phyloP scores from a whole-genome alignment of 1,140 invertebrate genomes.

The Drosophila seguyi region DNA sequence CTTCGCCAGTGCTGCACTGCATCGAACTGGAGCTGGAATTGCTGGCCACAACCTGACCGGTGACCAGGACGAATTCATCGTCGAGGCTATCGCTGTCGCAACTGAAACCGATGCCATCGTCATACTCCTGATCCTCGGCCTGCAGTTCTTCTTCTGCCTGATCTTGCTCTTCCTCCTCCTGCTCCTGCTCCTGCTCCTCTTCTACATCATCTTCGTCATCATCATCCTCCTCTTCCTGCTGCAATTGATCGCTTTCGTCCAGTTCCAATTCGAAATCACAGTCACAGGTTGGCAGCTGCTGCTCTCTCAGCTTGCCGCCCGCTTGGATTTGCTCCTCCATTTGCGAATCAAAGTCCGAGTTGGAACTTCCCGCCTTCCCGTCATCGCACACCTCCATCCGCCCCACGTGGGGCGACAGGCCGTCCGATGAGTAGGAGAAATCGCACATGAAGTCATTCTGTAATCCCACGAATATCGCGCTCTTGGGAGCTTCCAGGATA shows the following conservation, averaged over 20 bases:
- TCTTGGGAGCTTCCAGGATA: slow-evolving; percentile 79
- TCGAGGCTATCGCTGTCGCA: slow-evolving; percentile 71
- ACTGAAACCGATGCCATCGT: slow-evolving; percentile 77
- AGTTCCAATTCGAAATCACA: slow-evolving; percentile 59
- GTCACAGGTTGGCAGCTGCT: slow-evolving; percentile 40
- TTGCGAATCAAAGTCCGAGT: slow-evolving; percentile 28
- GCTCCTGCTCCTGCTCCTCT: not conserved
- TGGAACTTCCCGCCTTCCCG: slow-evolving; percentile 15
- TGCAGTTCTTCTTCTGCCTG: slow-evolving; percentile 9
- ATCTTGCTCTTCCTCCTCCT: slow-evolving; percentile 2
- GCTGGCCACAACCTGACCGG: slow-evolving; percentile 31
- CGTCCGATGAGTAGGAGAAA: slow-evolving; percentile 57
- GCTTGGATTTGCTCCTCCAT: not conserved
- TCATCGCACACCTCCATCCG: slow-evolving; percentile 6
- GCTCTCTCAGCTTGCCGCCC: slow-evolving; percentile 14
- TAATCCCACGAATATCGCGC: slow-evolving; percentile 84
- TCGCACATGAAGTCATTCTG: slow-evolving; percentile 75
- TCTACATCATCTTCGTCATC: not conserved
- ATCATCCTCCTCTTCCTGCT: slow-evolving; percentile 3
- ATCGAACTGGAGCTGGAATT: slow-evolving; percentile 64
- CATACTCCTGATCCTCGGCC: slow-evolving; percentile 59
- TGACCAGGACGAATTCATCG: slow-evolving; percentile 56
- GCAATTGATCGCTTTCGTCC: slow-evolving; percentile 2
- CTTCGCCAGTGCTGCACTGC: slow-evolving; percentile 60
- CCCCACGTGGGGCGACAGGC: slow-evolving; percentile 8